Evolutionary conservation across 1,140 invertebrate species (phyloP).

Genomic region (Aradophagus sp.): DNA sequence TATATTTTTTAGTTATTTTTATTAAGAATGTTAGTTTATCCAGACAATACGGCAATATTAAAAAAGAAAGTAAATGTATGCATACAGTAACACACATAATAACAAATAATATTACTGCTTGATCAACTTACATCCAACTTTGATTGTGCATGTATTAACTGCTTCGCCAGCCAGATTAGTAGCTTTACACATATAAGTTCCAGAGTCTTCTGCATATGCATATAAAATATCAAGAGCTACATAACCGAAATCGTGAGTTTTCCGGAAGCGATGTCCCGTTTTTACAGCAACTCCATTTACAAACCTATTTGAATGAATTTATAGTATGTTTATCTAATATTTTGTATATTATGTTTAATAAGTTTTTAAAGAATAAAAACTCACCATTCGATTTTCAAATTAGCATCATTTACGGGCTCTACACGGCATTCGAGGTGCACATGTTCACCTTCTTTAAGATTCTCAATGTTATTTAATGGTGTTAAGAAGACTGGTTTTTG

Average conservation of each 20-base stretch:
- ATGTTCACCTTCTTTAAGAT: constrained; percentile 91
- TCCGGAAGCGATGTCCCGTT: constrained; percentile 89
- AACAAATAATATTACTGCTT: too few species aligned
- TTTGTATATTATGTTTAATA: background rate
- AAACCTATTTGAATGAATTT: constrained; percentile 60
- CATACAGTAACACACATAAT: background rate
- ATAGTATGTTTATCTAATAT: background rate
- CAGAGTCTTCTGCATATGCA: constrained; percentile 93
- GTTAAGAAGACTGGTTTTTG: constrained; percentile 91
- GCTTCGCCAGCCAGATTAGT: constrained; percentile 94
- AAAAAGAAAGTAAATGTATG: constrained; percentile 1
- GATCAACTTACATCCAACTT: constrained; percentile 80
- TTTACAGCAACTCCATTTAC: constrained; percentile 71
- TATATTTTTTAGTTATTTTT: too few species aligned
- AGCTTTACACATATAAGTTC: constrained; percentile 95
- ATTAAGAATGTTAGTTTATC: too few species aligned
- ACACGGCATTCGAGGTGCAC: constrained; percentile 96
- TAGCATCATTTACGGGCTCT: constrained; percentile 95
- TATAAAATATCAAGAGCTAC: constrained; percentile 96
- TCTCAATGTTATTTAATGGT: constrained; percentile 88
- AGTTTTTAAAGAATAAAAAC: constrained; percentile 48
- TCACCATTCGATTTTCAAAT: constrained; percentile 97
- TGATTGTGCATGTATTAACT: constrained; percentile 92
- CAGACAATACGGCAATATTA: too few species aligned
- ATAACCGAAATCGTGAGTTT: constrained; percentile 96